Conservation (phyloP, 2,888 invertebrate genomes). For the Amphipyra berbera region DNA sequence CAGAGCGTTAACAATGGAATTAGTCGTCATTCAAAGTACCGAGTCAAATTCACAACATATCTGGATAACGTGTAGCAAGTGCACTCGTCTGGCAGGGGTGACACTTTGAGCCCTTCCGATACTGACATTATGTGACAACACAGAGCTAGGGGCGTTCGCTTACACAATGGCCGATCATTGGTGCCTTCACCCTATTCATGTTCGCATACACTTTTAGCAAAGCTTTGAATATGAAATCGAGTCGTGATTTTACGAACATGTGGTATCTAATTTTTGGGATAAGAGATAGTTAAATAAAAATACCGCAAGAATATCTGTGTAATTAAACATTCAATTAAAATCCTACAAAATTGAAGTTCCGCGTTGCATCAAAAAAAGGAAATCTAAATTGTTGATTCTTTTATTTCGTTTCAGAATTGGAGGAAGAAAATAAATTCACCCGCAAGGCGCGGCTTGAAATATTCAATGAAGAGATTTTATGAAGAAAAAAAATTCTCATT, state of each 20-base stretch:
- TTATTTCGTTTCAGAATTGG: constrained; percentile 70
- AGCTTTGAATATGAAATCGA: constrained; percentile 61
- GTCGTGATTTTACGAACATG: constrained; percentile 48
- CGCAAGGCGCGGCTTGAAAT: constrained; percentile 81
- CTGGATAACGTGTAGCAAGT: constrained; percentile 86
- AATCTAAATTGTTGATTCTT: constrained; percentile 62
- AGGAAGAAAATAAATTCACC: constrained; percentile 81
- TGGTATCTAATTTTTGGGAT: constrained; percentile 42
- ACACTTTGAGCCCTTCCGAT: constrained; percentile 87
- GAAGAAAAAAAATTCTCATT: constrained; percentile 84
- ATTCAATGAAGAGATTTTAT: constrained; percentile 87
- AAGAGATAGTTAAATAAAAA: constrained; percentile 18
- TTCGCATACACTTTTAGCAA: constrained; percentile 58
- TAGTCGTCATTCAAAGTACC: constrained; percentile 88
- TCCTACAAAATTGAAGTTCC: constrained; percentile 18
- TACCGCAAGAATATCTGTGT: neutral
- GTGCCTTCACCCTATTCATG: constrained; percentile 77
- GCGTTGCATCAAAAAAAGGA: constrained; percentile 34
- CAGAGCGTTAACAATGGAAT: constrained; percentile 86
- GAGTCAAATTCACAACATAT: constrained; percentile 82
- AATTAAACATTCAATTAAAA: constrained; percentile 32
- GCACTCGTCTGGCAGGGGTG: constrained; percentile 84
- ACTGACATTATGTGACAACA: constrained; percentile 88
- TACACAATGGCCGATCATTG: constrained; percentile 84
- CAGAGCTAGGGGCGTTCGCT: constrained; percentile 73